Evolutionary conservation across 1,140 invertebrate species (phyloP), one percentile per base, ranked within the genome.

Genomic region (Ptiloglossa arizonensis): DNA sequence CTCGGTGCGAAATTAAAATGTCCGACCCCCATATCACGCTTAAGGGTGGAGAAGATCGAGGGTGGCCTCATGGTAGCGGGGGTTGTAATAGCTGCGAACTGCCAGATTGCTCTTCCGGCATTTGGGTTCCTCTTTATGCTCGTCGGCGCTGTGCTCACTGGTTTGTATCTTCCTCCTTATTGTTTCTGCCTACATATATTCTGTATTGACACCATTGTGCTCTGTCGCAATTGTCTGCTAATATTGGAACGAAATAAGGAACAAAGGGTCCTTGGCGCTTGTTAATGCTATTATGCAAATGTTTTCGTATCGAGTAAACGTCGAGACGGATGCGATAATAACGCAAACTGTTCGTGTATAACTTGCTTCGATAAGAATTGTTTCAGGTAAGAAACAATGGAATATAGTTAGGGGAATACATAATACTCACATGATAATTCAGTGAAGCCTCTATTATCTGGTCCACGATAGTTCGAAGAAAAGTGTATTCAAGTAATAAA

Each of bases 91-190:
- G 95, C 95, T 24, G 95, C 95, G 74, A 96, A 95, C 90, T 96
- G 95, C 89, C 95, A 96, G 87, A 95, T 96, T 69, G 95, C 95
- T 44, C 93, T 96, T 74, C 96, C 96, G 8, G 95, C 95, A 71
- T 96, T 96, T 87, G 95, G 95, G 50, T 95, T 95, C 85, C 92
- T 96, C 50, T 96, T 96, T 83, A 94, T 96, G 89, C 93, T 96
- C 35, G 95, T 95, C 62, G 95, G 95, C 82, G 94, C 95, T 85
- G 95, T 96, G 46, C 93, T 96, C 74, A 96, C 95, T 80, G 95
- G 95, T 96, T 90, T 90, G 91, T 89, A 69, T 66, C 70, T 62
- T 48, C 24, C 32, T 59, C 9, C 52, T 64, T 38, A 78, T 46
- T 57, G 19, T 71, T 35, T 60, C 22, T 27, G 17, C 52, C 41